Evolutionary conservation across 2,797 vertebrate species (phyloP).

Genomic region (Sternarchorhynchus goeldii): DNA sequence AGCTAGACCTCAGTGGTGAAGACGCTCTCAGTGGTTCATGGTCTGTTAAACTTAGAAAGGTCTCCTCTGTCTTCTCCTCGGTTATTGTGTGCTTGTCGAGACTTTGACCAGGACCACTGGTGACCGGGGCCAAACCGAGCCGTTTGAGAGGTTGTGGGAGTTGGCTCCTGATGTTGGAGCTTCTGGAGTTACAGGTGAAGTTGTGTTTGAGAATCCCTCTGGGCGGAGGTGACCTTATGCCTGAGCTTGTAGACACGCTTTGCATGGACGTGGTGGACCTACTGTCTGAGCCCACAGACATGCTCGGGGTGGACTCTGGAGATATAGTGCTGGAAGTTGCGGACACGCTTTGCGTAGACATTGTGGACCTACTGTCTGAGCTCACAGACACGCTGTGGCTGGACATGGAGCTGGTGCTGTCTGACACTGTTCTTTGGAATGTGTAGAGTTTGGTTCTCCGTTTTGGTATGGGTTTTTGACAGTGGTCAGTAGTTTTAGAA

Average conservation of each 20-base stretch:
- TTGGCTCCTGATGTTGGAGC: slow-evolving; percentile 65
- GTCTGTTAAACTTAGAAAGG: slow-evolving; percentile 56
- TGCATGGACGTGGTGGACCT: slow-evolving; percentile 53
- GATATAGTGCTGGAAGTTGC: slow-evolving; percentile 57
- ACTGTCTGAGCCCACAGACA: slow-evolving; percentile 51
- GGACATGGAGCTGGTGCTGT: slow-evolving; percentile 58
- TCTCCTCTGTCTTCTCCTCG: slow-evolving; percentile 59
- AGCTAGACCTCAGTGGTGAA: slow-evolving; percentile 49
- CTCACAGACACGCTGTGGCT: slow-evolving; percentile 71
- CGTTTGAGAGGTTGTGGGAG: slow-evolving; percentile 11
- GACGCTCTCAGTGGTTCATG: slow-evolving; percentile 70
- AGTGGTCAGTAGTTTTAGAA: slow-evolving; percentile 60
- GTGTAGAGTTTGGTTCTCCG: slow-evolving; percentile 82
- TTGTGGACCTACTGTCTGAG: slow-evolving; percentile 81
- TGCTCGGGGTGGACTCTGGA: slow-evolving; percentile 55
- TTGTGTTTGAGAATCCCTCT: slow-evolving; percentile 78
- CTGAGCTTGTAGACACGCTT: slow-evolving; percentile 54
- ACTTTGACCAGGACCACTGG: slow-evolving; percentile 71
- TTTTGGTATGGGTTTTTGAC: slow-evolving; percentile 84
- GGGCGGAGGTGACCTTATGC: slow-evolving; percentile 62
- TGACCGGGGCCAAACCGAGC: slow-evolving; percentile 53
- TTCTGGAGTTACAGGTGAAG: slow-evolving; percentile 81
- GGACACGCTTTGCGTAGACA: slow-evolving; percentile 72
- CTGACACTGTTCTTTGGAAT: slow-evolving; percentile 61
- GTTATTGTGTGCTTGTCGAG: slow-evolving; percentile 52